Conservation (phyloP, 2,113 vertebrate species). For the Pungitius pungitius region DNA sequence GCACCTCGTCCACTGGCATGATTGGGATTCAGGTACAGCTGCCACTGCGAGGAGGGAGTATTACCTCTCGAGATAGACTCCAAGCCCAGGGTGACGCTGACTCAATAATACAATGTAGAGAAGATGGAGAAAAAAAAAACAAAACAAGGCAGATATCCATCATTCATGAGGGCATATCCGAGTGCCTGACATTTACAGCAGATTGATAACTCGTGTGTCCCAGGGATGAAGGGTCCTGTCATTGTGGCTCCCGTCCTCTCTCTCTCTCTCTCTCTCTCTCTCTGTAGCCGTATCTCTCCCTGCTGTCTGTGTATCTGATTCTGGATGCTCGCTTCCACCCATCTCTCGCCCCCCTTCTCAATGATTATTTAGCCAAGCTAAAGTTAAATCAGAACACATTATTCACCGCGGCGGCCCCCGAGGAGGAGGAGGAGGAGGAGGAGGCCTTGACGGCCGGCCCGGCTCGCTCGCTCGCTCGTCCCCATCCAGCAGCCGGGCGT, state of each 20-base stretch:
- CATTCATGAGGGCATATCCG: conserved; percentile 74
- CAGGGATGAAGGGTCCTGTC: conserved; percentile 67
- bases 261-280: conserved; percentile 14
- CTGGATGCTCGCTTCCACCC: not conserved
- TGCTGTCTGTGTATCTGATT: conserved; percentile 21
- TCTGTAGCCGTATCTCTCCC: conserved; percentile 24
- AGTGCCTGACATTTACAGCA: conserved; percentile 76
- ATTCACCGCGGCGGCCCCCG: conserved; percentile 29
- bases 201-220: conserved; percentile 68
- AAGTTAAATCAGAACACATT: conserved; percentile 38
- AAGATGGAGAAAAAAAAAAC: conserved; percentile 50
- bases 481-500: conserved; percentile 29
- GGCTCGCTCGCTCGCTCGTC: conserved; percentile 32
- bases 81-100: conserved; percentile 51
- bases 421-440: conserved; percentile 15
- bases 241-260: conserved; percentile 43
- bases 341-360: not conserved
- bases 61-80: conserved; percentile 63
- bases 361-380: conserved; percentile 53
- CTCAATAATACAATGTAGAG: conserved; percentile 64
- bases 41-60: conserved; percentile 49
- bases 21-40: conserved; percentile 65
- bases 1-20: conserved; percentile 19
- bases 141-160: conserved; percentile 73
- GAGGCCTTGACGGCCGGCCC: conserved; percentile 5